phyloP scores from a whole-genome alignment of 2,888 invertebrate species.

The Sipha maydis region DNA sequence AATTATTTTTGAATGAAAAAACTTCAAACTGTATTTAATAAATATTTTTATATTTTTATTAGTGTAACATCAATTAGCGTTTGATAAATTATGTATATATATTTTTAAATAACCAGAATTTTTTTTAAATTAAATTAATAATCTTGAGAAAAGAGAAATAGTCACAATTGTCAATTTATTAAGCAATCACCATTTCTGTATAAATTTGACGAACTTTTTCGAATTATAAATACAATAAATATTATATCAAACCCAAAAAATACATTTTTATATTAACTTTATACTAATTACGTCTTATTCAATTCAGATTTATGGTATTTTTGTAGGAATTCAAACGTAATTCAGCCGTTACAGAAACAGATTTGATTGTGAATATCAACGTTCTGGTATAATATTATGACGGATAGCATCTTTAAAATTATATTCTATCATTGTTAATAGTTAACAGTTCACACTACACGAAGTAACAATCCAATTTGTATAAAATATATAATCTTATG shows the following conservation, averaged over 20 bases:
- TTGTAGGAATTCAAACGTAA: background rate
- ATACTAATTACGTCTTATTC: background rate
- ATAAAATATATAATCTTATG: background rate
- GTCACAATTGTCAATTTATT: slow-evolving; percentile 10
- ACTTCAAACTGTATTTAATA: background rate
- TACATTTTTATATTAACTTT: background rate
- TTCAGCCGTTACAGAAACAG: background rate
- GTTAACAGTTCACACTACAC: background rate
- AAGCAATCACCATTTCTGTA: background rate
- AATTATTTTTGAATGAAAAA: slow-evolving; percentile 4
- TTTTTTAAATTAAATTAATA: background rate
- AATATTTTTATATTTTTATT: background rate
- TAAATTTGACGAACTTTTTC: background rate
- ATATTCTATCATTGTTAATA: background rate
- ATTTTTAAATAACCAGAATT: background rate
- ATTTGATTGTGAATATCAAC: background rate
- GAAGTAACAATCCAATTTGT: background rate
- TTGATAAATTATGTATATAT: slow-evolving; percentile 11
- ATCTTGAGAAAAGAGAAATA: background rate
- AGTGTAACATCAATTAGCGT: background rate
- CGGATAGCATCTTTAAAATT: background rate
- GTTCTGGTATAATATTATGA: background rate
- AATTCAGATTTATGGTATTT: too few relatives aligned
- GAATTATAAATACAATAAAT: background rate
- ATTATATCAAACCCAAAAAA: background rate